Evolutionary conservation across 2,113 vertebrate genomes (phyloP).

Genomic region (Crocuta crocuta): DNA sequence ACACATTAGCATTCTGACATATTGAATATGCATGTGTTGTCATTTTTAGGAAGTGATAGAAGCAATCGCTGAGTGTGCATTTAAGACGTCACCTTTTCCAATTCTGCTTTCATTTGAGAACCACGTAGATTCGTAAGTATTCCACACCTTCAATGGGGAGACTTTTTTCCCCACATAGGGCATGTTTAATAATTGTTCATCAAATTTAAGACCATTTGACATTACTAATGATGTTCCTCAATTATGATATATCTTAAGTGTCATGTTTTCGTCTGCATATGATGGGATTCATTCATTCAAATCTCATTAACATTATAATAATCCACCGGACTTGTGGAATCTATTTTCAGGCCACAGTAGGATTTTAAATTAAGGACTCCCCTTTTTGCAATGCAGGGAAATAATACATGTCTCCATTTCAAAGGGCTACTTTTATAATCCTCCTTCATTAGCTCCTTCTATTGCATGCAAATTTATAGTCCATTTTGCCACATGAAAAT

Average conservation of each 20-base stretch:
- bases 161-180: not conserved
- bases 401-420: not conserved
- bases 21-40: constrained; percentile 63
- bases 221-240: not conserved
- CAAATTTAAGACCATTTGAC: not conserved
- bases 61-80: constrained; percentile 97
- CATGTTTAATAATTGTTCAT: not conserved
- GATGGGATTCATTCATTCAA: not conserved
- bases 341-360: not conserved
- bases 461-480: not conserved
- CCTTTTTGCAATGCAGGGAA: not conserved
- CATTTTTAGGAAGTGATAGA: constrained; percentile 96
- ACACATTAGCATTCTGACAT: not conserved
- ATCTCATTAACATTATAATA: constrained; percentile 17
- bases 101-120: constrained; percentile 99
- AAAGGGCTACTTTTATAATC: not conserved
- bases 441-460: not conserved
- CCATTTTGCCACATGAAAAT: not conserved
- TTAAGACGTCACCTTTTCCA: constrained; percentile 98
- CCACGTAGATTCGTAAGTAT: constrained; percentile 99
- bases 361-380: not conserved
- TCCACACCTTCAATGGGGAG: not conserved
- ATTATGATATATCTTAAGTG: not conserved
- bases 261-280: not conserved
- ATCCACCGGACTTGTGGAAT: not conserved